Evolutionary conservation across 2,888 invertebrate genomes (phyloP), one percentile per base, ranked within the genome.

Genomic region (Xanthia icteritia): DNA sequence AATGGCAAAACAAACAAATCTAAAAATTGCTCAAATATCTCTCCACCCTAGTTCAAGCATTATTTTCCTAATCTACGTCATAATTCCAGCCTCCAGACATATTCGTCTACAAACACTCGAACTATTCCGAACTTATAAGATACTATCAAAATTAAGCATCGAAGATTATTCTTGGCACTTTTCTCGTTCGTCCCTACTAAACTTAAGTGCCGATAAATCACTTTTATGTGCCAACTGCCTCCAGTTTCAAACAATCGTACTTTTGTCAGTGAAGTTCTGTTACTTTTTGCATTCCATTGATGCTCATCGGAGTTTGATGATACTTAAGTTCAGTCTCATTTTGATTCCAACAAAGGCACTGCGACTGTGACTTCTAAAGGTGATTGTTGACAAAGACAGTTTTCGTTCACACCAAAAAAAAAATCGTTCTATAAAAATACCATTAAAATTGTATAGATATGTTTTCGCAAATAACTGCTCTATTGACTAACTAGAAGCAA

Each of bases 191-290:
- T 82, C 87, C 76, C 73, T 83, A 88, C 89, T 91, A 89, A 89
- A 90, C 87, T 88, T 90, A 93, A 93, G 91, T 89, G 87, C 79
- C 87, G 76, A 92, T 93, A 92, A 93, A 92, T 93, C 91, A 90
- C 79, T 79, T 87, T 87, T 82, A 89, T 84, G 79, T 81, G 72
- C 79, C 77, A 79, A 87, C 76, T 81, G 88, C 73, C 73, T 82
- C 77, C 81, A 81, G 71, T 81, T 81, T 61, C 83, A 76, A 85
- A 82, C 85, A 85, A 90, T 84, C 78, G 77, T 73, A 82, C 82
- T 86, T 86, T 69, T 81, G 80, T 77, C 73, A 77, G 72, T 61
- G 73, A 81, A 76, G 80, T 85, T 89, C 82, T 83, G 86, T 84
- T 90, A 89, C 87, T 88, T 86, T 85, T 79, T 81, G 78, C 82